These are phyloP conservation scores for Trogon surrucura DNA, from an alignment of 2,113 vertebrate species.

Conservation along the genomic window DNA sequence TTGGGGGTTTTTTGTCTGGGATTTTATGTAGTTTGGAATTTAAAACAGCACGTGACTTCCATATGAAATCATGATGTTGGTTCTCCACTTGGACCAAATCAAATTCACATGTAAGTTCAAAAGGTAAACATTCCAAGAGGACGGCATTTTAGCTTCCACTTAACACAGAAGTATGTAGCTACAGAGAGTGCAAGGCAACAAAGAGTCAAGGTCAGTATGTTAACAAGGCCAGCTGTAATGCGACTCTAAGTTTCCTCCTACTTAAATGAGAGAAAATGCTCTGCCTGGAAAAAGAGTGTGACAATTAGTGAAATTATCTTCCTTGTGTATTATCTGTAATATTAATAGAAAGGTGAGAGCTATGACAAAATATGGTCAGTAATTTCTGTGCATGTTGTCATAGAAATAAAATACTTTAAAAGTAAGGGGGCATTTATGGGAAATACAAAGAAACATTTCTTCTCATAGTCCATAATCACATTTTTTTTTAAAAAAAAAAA, in stretches of 20 bases:
- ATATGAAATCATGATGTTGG: background rate
- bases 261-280: background rate
- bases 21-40: background rate
- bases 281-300: background rate
- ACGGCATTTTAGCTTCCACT: background rate
- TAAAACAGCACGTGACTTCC: background rate
- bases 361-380: background rate
- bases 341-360: background rate
- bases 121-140: background rate
- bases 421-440: background rate
- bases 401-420: background rate
- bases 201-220: background rate
- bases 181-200: background rate
- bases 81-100: background rate
- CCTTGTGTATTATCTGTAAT: background rate
- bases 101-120: background rate
- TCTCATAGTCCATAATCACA: background rate
- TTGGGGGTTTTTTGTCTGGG: background rate
- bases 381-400: background rate
- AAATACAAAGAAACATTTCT: background rate
- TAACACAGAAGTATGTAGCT: background rate
- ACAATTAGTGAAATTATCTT: background rate
- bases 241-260: background rate
- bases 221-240: background rate
- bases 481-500: too few relatives aligned